Conservation (phyloP, 2,888 invertebrate species). For the Cephalotes varians region DNA sequence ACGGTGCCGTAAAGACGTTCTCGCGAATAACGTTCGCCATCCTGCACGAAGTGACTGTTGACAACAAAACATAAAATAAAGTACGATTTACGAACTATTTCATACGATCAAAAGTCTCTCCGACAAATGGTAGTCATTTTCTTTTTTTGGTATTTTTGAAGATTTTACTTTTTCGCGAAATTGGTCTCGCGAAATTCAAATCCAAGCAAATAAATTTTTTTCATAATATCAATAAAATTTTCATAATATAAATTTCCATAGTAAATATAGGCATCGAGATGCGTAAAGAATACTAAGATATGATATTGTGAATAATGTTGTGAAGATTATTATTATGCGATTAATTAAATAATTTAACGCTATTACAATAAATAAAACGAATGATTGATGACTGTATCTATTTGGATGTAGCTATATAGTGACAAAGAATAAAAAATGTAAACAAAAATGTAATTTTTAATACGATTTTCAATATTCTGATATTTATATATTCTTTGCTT, state of each 20-base stretch:
- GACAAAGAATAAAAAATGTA: neutral
- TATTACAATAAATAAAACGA: neutral
- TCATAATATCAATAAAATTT: too few relatives aligned
- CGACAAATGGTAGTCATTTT: neutral
- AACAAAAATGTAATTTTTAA: neutral
- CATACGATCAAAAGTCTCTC: neutral
- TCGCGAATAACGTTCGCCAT: neutral
- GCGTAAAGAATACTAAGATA: neutral
- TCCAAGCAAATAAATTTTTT: neutral
- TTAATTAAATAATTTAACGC: neutral
- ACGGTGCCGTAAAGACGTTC: constrained; percentile 2
- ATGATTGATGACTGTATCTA: neutral
- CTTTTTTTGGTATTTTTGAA: neutral
- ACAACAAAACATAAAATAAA: neutral
- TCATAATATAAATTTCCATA: neutral
- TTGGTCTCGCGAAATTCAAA: neutral
- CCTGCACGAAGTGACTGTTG: neutral
- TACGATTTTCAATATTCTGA: constrained; percentile 4
- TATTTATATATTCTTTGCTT: neutral
- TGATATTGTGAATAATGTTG: neutral
- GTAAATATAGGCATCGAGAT: neutral
- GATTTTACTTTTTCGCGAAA: neutral
- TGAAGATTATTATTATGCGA: neutral
- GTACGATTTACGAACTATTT: constrained; percentile 2
- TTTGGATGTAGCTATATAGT: neutral